Conservation (phyloP, 2,797 vertebrate species). For the Argya squamiceps region DNA sequence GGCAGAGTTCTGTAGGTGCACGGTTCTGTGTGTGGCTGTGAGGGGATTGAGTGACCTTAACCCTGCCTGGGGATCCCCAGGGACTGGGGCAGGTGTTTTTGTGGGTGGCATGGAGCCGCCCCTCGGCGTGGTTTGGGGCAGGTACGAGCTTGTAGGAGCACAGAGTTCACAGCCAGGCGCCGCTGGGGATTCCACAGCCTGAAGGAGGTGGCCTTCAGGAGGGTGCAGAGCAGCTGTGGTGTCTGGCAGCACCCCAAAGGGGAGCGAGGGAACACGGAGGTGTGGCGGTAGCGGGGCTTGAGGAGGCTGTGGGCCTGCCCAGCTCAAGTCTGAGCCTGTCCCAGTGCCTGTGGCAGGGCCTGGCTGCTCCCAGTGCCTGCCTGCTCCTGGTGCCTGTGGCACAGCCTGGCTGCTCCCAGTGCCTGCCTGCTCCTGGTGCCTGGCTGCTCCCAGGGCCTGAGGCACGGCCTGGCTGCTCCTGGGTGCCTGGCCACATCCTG, state of each 20-base stretch:
- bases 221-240: not conserved
- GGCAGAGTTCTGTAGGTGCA: not conserved
- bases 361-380: not conserved
- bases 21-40: not conserved
- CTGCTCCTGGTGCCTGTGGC: not conserved
- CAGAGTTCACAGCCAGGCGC: fast-evolving
- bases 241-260: not conserved
- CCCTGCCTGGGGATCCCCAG: not conserved
- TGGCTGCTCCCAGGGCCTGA: not conserved
- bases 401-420: not conserved
- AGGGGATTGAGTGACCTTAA: not conserved
- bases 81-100: not conserved
- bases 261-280: not conserved
- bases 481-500: fast-evolving
- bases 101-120: fast-evolving
- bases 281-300: fast-evolving
- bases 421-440: not conserved
- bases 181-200: not conserved
- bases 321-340: not conserved
- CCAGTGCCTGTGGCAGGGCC: fast-evolving
- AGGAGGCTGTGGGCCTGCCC: not conserved
- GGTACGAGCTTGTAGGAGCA: not conserved
- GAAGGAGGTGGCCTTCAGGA: not conserved
- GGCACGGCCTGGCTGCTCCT: not conserved
- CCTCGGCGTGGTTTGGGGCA: fast-evolving